phyloP scores from a whole-genome alignment of 2,888 invertebrate species.

The Lasioglossum oenotherae region DNA sequence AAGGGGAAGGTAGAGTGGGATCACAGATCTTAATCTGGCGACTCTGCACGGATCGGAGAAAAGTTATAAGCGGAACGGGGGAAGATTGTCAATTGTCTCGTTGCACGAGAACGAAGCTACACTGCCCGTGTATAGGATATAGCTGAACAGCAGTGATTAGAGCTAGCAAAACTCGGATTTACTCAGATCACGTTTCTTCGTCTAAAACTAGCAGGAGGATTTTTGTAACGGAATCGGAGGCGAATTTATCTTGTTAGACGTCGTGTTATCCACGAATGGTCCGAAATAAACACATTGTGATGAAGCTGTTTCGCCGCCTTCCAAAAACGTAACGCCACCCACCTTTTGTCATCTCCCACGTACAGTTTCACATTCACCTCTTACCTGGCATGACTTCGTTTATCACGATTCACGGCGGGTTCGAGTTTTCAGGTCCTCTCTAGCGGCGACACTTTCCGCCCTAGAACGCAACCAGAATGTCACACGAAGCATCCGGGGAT shows the following conservation, averaged over 20 bases:
- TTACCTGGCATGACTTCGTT: conserved; percentile 34
- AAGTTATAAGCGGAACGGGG: not conserved
- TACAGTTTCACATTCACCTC: not conserved
- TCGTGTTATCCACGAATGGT: conserved; percentile 1
- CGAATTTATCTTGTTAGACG: conserved; percentile 1
- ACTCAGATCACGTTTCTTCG: not conserved
- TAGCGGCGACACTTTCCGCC: not conserved
- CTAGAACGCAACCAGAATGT: not conserved
- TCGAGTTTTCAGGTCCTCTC: not conserved
- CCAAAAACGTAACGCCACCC: not conserved
- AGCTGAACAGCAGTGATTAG: conserved; percentile 2
- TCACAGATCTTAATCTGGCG: no score
- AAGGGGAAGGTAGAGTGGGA: no score
- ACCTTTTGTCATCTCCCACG: not conserved
- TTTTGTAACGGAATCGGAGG: not conserved
- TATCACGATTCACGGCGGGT: not conserved
- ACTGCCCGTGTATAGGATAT: not conserved
- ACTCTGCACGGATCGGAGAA: not conserved
- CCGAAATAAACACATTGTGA: conserved; percentile 21
- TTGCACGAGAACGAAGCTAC: not conserved
- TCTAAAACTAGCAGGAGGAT: not conserved
- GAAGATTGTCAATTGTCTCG: not conserved
- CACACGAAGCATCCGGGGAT: conserved; percentile 4
- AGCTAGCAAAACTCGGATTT: not conserved
- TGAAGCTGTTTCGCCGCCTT: not conserved